Conservation (phyloP, 2,797 vertebrate genomes). For the Psittacula derbiana region DNA sequence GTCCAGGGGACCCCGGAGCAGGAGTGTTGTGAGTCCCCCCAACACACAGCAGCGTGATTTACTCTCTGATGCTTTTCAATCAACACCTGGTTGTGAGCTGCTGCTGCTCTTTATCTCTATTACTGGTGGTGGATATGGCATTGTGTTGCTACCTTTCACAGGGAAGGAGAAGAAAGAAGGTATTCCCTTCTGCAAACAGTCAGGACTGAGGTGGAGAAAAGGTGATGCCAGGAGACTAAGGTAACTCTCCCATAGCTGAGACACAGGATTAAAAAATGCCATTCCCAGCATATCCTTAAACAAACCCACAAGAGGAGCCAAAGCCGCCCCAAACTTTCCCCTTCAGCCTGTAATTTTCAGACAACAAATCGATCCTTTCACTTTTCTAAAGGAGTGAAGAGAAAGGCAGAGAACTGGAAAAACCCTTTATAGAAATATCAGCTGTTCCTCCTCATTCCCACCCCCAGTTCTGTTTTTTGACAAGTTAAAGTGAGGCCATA, state of each 20-base stretch:
- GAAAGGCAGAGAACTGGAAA: constrained; percentile 49
- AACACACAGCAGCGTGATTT: rapidly evolving
- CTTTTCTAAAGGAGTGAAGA: constrained; percentile 30
- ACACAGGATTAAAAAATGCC: not conserved
- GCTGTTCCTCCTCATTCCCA: constrained; percentile 65
- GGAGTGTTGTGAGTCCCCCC: rapidly evolving
- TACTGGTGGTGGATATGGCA: not conserved
- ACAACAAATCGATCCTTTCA: constrained; percentile 50
- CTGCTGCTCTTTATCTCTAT: not conserved
- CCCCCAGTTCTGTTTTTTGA: constrained; percentile 68
- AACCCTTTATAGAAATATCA: constrained; percentile 65
- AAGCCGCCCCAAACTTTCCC: constrained; percentile 46
- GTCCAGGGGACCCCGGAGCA: rapidly evolving
- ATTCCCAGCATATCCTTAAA: constrained; percentile 35
- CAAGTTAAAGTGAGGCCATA: constrained; percentile 73
- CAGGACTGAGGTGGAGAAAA: not conserved
- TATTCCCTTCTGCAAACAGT: not conserved
- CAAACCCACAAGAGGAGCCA: constrained; percentile 42
- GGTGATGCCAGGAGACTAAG: not conserved
- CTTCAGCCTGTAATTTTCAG: constrained; percentile 62
- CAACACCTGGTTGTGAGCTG: not conserved
- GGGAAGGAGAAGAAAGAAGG: not conserved
- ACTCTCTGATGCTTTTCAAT: not conserved
- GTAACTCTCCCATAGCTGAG: not conserved
- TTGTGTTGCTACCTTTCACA: not conserved